These are phyloP conservation scores for Cyanoramphus novaezelandiae DNA, from an alignment of 2,113 vertebrate species.

Conservation along the genomic window DNA sequence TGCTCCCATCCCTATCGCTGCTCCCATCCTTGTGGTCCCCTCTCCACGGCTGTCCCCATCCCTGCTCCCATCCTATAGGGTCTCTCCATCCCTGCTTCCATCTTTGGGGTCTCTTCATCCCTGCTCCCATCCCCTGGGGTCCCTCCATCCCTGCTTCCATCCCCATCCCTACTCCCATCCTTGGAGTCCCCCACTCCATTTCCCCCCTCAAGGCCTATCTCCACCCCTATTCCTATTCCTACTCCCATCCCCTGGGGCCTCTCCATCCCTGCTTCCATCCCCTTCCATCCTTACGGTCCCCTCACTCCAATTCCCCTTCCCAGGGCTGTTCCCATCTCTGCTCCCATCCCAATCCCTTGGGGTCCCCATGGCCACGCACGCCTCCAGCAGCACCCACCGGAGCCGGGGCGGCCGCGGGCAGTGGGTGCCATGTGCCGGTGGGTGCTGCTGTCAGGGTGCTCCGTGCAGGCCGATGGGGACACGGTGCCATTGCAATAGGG, in stretches of 20 bases:
- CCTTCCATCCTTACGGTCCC: too few relatives aligned
- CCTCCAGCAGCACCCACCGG: neutral
- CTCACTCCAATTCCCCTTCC: neutral
- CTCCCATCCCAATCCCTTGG: neutral
- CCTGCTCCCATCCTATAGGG: neutral
- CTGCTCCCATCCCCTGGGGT: too few relatives aligned
- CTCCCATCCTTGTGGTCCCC: neutral
- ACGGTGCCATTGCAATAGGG: slow-evolving; percentile 10
- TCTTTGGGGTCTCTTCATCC: too few relatives aligned
- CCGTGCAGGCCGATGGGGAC: accelerated
- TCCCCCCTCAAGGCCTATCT: too few relatives aligned
- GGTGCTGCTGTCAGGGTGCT: neutral
- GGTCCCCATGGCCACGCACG: neutral
- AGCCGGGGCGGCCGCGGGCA: neutral
- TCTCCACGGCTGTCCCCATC: neutral
- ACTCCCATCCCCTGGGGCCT: neutral
- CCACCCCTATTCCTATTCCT: neutral
- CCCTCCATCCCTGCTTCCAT: neutral
- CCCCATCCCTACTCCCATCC: too few relatives aligned
- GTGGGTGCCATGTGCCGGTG: neutral
- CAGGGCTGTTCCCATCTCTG: neutral
- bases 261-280: neutral
- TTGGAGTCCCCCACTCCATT: too few relatives aligned
- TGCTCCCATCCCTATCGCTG: neutral
- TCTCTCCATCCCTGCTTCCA: neutral